phyloP scores from a whole-genome alignment of 2,888 invertebrate species.

The Spodoptera littoralis region DNA sequence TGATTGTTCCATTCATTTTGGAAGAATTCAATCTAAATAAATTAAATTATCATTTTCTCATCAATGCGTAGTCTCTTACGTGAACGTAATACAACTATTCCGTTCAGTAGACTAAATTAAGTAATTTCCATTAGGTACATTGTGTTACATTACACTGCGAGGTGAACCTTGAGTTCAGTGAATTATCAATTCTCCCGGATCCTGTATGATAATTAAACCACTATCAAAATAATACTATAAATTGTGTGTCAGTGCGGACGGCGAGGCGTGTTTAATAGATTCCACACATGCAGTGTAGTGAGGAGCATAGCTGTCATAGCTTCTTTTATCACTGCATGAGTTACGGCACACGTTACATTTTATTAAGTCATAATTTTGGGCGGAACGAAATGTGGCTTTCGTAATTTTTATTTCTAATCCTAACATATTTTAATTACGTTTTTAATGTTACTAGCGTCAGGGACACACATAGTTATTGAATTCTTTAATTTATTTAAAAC shows the following conservation, averaged over 20 bases:
- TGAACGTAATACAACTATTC: neutral
- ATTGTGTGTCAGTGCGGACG: slow-evolving; percentile 32
- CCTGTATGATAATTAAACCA: slow-evolving; percentile 36
- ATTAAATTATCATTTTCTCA: too few species aligned
- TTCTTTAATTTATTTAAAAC: slow-evolving; percentile 58
- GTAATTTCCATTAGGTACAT: too few species aligned
- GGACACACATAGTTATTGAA: slow-evolving; percentile 57
- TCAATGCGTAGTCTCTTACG: too few species aligned
- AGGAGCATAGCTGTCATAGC: slow-evolving; percentile 67
- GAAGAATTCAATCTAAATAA: slow-evolving; percentile 1
- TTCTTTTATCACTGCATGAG: slow-evolving; percentile 77
- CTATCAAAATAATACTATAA: slow-evolving; percentile 49
- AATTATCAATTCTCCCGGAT: slow-evolving; percentile 23
- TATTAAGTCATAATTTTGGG: slow-evolving; percentile 82
- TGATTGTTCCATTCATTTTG: slow-evolving; percentile 32
- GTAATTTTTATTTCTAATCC: slow-evolving; percentile 70
- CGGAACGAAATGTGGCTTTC: slow-evolving; percentile 75
- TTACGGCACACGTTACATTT: slow-evolving; percentile 75
- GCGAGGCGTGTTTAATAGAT: slow-evolving; percentile 75
- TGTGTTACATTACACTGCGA: neutral
- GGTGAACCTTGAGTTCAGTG: slow-evolving; percentile 9
- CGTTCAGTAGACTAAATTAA: neutral
- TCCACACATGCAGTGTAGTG: slow-evolving; percentile 69
- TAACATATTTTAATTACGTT: slow-evolving; percentile 68
- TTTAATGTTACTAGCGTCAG: slow-evolving; percentile 57